A percentile compares a stretch with the other conserved stretches of the same genome.
Evolutionary conservation across 2,888 invertebrate genomes (phyloP).

Genomic region (Nomada lathburiana): DNA sequence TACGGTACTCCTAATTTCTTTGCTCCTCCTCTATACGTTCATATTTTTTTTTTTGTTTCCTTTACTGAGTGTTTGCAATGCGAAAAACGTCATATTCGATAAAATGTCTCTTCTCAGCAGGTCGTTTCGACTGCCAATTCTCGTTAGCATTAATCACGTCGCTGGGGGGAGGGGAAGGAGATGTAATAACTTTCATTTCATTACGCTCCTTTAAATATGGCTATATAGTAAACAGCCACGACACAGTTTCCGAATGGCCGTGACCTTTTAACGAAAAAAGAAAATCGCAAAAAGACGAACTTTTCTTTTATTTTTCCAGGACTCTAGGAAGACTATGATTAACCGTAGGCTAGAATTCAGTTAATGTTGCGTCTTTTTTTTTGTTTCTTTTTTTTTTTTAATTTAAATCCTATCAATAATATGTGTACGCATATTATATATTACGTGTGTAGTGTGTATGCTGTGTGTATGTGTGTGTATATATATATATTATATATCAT

Average conservation of each 20-base stretch:
- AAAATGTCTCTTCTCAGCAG: conserved; percentile 29
- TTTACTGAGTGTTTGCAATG: conserved; percentile 19
- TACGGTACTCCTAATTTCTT: conserved; percentile 17
- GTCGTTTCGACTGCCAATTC: conserved; percentile 30
- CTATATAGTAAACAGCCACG: conserved; percentile 22
- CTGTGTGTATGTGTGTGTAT: conserved; percentile 24
- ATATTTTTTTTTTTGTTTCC: neutral
- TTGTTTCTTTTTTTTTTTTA: conserved; percentile 40
- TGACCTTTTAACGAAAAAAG: conserved; percentile 22
- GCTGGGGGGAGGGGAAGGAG: neutral
- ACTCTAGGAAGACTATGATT: conserved; percentile 84
- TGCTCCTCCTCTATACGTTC: neutral
- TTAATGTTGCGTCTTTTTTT: conserved; percentile 64
- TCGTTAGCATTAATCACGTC: conserved; percentile 17
- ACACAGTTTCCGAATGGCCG: conserved; percentile 25
- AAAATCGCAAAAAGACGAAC: conserved; percentile 33
- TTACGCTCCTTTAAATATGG: conserved; percentile 27
- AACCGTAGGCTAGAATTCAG: conserved; percentile 82
- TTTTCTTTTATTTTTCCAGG: conserved; percentile 32
- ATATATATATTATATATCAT: conserved; percentile 46
- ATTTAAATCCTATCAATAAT: conserved; percentile 62
- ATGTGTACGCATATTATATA: conserved; percentile 43
- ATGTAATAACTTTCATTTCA: conserved; percentile 26
- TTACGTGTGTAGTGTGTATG: conserved; percentile 13
- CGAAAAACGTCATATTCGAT: conserved; percentile 42